These are phyloP conservation scores for Benthosema pterotum DNA, from an alignment of 2,797 vertebrate species.

Conservation along the genomic window DNA sequence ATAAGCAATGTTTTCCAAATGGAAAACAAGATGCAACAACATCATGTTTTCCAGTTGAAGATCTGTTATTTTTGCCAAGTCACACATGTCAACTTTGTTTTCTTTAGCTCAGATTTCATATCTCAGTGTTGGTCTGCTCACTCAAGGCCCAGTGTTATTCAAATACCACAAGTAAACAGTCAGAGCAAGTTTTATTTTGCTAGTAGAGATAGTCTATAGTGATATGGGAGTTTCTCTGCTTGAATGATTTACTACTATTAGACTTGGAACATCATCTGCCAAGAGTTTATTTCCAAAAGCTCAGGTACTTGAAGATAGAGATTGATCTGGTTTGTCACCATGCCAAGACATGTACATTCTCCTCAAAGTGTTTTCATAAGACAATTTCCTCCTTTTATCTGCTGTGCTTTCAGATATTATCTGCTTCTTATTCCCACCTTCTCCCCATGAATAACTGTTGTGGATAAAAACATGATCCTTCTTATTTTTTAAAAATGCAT, in stretches of 20 bases:
- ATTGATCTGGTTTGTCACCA: background rate
- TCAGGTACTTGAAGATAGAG: background rate
- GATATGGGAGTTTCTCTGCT: slow-evolving; percentile 17
- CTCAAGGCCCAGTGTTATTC: slow-evolving; percentile 32
- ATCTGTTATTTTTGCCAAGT: too few relatives aligned
- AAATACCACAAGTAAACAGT: slow-evolving; percentile 9
- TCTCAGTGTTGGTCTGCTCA: background rate
- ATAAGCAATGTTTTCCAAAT: too few relatives aligned
- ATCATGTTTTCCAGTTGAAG: too few relatives aligned
- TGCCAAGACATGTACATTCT: slow-evolving; percentile 5
- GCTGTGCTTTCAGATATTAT: background rate
- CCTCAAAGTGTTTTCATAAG: background rate
- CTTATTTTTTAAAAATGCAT: background rate
- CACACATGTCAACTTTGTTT: too few relatives aligned
- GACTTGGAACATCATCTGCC: slow-evolving; percentile 41
- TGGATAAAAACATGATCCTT: background rate
- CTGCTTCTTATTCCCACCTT: background rate
- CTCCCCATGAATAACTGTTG: slow-evolving; percentile 6
- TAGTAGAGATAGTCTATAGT: slow-evolving; percentile 6
- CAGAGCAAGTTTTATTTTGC: background rate
- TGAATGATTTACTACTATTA: slow-evolving; percentile 11
- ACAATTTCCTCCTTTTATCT: background rate
- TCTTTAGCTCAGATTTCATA: too few relatives aligned
- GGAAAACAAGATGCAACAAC: too few relatives aligned
- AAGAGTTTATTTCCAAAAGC: background rate